Evolutionary conservation across 2,113 vertebrate genomes (phyloP).

Genomic region (Chloropsis cyanopogon): DNA sequence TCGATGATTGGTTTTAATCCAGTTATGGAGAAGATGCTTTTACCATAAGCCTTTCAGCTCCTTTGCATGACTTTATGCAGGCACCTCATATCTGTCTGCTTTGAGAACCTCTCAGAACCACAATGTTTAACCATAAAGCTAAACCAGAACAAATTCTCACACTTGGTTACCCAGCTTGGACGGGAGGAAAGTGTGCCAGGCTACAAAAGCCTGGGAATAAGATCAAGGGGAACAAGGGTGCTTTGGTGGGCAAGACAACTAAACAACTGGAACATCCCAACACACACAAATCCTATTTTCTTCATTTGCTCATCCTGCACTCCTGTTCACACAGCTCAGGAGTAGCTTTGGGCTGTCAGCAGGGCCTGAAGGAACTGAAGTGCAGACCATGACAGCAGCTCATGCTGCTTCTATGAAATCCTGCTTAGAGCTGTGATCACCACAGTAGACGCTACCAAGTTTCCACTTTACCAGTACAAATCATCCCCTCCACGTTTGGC

Average conservation of each 20-base stretch:
- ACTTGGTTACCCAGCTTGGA: background rate
- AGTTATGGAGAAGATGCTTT: background rate
- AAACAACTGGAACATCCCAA: background rate
- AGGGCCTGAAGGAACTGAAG: background rate
- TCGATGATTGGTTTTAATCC: background rate
- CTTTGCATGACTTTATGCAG: background rate
- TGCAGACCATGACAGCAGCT: background rate
- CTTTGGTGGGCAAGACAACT: background rate
- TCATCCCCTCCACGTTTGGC: background rate
- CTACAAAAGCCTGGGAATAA: background rate
- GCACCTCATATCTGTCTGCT: background rate
- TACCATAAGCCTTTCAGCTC: background rate
- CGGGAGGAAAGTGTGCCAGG: background rate
- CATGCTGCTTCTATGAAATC: background rate
- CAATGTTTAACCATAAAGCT: background rate
- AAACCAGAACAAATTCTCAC: background rate
- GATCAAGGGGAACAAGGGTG: background rate
- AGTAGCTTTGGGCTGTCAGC: background rate
- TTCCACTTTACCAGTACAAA: slow-evolving; percentile 20
- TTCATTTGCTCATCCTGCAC: background rate
- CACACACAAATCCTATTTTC: background rate
- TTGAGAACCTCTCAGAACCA: background rate
- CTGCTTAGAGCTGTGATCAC: background rate
- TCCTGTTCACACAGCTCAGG: background rate
- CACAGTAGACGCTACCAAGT: background rate